Evolutionary conservation across 2,888 invertebrate genomes (phyloP).

Genomic region (Hypolimnas misippus): DNA sequence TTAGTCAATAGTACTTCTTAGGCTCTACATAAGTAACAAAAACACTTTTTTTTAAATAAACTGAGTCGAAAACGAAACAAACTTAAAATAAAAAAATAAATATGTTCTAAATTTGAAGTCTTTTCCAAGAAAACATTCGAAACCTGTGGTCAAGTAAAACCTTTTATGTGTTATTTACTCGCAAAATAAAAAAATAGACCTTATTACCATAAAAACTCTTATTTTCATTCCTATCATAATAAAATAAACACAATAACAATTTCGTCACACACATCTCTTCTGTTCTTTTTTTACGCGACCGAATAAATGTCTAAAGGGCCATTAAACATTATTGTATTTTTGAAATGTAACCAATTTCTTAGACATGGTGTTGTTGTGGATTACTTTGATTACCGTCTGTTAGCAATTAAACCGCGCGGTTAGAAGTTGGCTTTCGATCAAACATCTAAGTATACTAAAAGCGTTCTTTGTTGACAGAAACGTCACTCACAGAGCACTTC

Average conservation of each 20-base stretch:
- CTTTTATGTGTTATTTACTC: too few relatives aligned
- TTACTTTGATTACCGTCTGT: conserved; percentile 43
- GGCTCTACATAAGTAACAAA: too few relatives aligned
- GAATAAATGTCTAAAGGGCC: not conserved
- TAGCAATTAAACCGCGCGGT: conserved; percentile 55
- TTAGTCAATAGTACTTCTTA: too few relatives aligned
- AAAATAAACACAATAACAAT: too few relatives aligned
- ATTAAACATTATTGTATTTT: conserved; percentile 16
- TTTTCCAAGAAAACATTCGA: too few relatives aligned
- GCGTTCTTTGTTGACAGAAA: conserved; percentile 57
- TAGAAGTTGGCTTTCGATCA: conserved; percentile 65
- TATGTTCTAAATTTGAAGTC: not conserved
- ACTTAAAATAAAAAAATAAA: too few relatives aligned
- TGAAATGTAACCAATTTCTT: conserved; percentile 27
- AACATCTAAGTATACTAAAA: conserved; percentile 54
- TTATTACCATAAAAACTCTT: too few relatives aligned
- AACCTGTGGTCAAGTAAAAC: too few relatives aligned
- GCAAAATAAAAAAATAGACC: too few relatives aligned
- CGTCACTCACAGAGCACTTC: conserved; percentile 52
- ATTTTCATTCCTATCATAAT: too few relatives aligned
- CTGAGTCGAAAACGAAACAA: too few relatives aligned
- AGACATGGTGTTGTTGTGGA: conserved; percentile 26
- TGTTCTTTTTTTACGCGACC: not conserved
- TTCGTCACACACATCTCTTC: not conserved
- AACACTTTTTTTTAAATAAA: not conserved